These are phyloP conservation scores for Platyrinchus mystaceus DNA, from an alignment of 2,797 vertebrate genomes.

Conservation along the genomic window DNA sequence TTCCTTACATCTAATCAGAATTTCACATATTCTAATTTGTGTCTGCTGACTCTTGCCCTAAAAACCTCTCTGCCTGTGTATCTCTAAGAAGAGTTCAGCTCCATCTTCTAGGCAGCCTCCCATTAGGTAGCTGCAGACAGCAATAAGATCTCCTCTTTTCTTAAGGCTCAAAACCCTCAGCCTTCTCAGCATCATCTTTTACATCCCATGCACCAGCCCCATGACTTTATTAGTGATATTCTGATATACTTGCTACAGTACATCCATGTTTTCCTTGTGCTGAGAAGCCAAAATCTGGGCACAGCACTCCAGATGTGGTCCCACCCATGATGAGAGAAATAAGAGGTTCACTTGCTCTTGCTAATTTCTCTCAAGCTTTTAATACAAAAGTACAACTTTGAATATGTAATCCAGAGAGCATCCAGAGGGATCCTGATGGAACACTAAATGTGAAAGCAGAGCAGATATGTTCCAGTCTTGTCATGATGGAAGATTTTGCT, in stretches of 20 bases:
- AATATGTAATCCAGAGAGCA: neutral
- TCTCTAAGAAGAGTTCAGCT: neutral
- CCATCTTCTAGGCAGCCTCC: neutral
- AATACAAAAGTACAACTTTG: neutral
- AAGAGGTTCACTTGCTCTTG: neutral
- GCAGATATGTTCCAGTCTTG: neutral
- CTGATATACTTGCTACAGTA: neutral
- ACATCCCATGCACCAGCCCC: neutral
- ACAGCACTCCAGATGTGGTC: neutral
- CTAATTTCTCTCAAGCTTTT: neutral
- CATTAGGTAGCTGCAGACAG: neutral
- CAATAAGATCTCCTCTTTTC: neutral
- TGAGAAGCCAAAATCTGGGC: neutral
- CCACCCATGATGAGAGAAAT: neutral
- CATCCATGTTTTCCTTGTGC: neutral
- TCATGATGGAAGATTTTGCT: neutral
- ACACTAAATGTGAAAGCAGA: neutral
- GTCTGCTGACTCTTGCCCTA: neutral
- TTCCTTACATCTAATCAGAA: neutral
- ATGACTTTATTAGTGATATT: neutral
- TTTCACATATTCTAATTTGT: neutral
- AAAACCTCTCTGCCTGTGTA: neutral
- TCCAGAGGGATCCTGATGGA: neutral
- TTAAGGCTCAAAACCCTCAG: fast-evolving
- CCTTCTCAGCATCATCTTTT: neutral